Conservation (phyloP, 2,113 vertebrate genomes). For the Mirza zaza region DNA sequence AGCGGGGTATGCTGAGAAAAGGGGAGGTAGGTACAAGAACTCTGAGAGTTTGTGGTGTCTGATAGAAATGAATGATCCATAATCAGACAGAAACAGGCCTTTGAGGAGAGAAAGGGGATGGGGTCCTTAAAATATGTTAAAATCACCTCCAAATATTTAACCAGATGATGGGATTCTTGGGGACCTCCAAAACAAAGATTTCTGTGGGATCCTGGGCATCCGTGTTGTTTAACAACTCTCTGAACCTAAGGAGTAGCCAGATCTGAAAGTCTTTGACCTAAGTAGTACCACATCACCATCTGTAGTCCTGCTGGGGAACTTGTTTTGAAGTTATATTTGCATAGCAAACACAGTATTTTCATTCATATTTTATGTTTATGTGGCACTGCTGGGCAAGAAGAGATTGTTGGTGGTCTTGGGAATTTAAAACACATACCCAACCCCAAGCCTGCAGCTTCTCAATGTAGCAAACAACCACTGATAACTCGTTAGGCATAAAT, state of each 20-base stretch:
- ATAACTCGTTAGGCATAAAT: not conserved
- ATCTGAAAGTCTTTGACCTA: not conserved
- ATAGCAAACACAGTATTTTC: not conserved
- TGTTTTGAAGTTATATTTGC: not conserved
- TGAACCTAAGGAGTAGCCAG: not conserved
- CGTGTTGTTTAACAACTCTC: not conserved
- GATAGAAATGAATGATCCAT: not conserved
- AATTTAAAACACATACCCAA: not conserved
- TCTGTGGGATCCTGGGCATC: not conserved
- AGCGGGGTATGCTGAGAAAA: not conserved
- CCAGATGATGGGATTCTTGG: not conserved
- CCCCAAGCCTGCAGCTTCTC: not conserved
- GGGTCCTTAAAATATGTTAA: not conserved
- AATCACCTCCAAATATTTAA: not conserved
- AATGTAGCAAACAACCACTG: not conserved
- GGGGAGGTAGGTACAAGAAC: not conserved
- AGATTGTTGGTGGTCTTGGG: not conserved
- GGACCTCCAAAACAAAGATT: not conserved
- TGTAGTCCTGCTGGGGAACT: not conserved
- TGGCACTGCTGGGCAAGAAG: not conserved
- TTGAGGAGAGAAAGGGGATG: not conserved
- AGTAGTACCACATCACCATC: not conserved
- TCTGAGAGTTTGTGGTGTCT: not conserved
- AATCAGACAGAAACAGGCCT: not conserved
- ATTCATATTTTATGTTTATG: not conserved